Evolutionary conservation across 2,797 vertebrate species (phyloP), one percentile per base, ranked within the genome.

Genomic region (Tokudaia muenninki): DNA sequence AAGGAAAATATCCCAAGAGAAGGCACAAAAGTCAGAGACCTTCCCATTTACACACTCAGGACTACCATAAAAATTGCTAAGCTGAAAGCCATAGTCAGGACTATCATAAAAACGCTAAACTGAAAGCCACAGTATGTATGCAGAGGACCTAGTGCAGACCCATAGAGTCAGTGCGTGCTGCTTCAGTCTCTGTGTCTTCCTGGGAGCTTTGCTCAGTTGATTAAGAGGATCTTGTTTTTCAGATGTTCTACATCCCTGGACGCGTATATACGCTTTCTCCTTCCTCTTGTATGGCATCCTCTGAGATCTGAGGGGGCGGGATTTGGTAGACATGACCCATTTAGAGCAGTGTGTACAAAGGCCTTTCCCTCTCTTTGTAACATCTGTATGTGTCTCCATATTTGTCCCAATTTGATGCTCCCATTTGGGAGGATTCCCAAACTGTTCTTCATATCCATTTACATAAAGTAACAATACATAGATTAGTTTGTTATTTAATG

Each of bases 151-250:
- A 3, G 1, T 84, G 17, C 61, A 84, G 41, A 44, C 41, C 41
- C 1, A 41, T 21, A 2, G 6, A 7, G 82, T 29, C 41, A 17
- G 9, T 50, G 11, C 11, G 2, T n/a, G 16, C 3, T 2, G 5
- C 12, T 50, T 65, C 29, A 67, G 19, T 17, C 22, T 44, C 26
- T 3, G 26, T 67, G 29, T 22, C 41, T 14, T 84, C 41, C 19
- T 22, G 6, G 8, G 61, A 65, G 82, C 9, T 19, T 41, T 31
- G 24, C 13, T 31, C 24, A 21, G 59, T 19, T 84, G 41, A 47
- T 34, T 65, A 21, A 13, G 17, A 61, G 2, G 10, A 11, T 26
- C 24, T 34, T 47, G 13, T 12, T 47, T 47, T 22, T 59, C 37
- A 34, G 41, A 19, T 34, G 26, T 21, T 41, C 26, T 10, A 26